Base-by-base conservation (phyloP, 1,140 invertebrate species). In the Euwallacea fornicatus region DNA sequence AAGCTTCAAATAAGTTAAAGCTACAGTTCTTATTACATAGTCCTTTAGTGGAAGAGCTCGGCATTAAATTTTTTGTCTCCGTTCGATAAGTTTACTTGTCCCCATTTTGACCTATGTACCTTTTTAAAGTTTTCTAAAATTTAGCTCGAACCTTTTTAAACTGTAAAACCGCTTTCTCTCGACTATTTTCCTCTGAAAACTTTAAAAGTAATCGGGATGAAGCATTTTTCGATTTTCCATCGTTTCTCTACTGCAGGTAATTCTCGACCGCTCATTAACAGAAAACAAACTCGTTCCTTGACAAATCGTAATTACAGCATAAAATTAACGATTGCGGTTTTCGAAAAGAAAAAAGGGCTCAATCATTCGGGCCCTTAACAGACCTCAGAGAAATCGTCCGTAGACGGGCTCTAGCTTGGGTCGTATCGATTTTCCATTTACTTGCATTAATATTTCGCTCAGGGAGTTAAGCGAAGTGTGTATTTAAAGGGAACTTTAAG, bases 391-490 rank as follows among this genome's bases (percentile, higher is more conserved):
- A 69, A 69, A 69, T 69, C 33, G 67, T 63, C 46, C 67, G 67
- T 50, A 21, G 42, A 56, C 56, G 58, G 58, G 55, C 56, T 68
- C 33, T 21, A 59, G 53, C 60, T 73, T 76, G 67, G 56, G 71
- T 72, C 61, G 70, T 78, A 78, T 78, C 75, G 76, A 78, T 78
- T 78, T 76, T 76, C 76, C 76, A 78, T 78, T 78, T 78, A 76
- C 67, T 76, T 74, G 76, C 75, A 78, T 78, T 78, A 78, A 78
- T 78, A 78, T 77, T 77, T 76, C 74, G 75, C 76, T 74, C 73
- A 62, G 75, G 74, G 76, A 78, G 76, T 76, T 77, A 76, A 76
- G 72, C 74, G 74, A 71, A 76, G 75, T 78, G 76, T 78, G 75
- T 78, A 76, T 78, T 78, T 78, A 78, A 75, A 77, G 76, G 74